Evolutionary conservation across 2,888 invertebrate genomes (phyloP), one percentile per base, ranked within the genome.

Genomic region (Dusona sp.): DNA sequence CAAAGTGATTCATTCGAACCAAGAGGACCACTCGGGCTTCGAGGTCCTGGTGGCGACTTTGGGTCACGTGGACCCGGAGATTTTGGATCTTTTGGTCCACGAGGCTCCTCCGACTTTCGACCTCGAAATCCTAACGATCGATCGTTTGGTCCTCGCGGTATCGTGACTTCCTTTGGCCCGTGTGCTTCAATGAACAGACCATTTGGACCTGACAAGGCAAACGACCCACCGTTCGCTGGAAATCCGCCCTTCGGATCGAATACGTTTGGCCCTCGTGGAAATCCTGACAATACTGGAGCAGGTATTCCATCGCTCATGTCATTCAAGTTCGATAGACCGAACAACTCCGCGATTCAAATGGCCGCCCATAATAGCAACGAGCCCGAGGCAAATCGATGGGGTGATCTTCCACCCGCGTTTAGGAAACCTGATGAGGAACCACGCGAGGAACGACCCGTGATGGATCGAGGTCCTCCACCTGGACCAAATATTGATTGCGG

Each of bases 231-330:
- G 9, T 88, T 88, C 70, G 70, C 36, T 22, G 64, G 8, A 16
- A 79, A 79, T 4, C 61, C 54, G 8, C 61, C 68, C 11, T 70
- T 83, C n/a, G 81, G 57, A 13, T n/a, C 75, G 0, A 74, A 81
- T n/a, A 29, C 73, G 3, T 79, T 84, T 22, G 45, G 68, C 33
- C 79, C 82, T 4, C 84, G 84, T 19, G 81, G 72, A 75, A 73
- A 65, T 16, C 16, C 22, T 19, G 77, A 77, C 51, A 57, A 83
- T 45, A 22, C 70, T 7, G 57, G 67, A 38, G 57, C 68, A 75
- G 83, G 84, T 1, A 91, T 90, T 77, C 91, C 91, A 16, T 90
- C 91, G 6, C 81, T 91, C 13, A 87, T 90, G 75, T 87, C 89
- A 1, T 79, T 91, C 16, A 88, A 91, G 79, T 84, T 90, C 45